Conservation (phyloP, 2,113 vertebrate species). For the Ctenodactylus gundi region DNA sequence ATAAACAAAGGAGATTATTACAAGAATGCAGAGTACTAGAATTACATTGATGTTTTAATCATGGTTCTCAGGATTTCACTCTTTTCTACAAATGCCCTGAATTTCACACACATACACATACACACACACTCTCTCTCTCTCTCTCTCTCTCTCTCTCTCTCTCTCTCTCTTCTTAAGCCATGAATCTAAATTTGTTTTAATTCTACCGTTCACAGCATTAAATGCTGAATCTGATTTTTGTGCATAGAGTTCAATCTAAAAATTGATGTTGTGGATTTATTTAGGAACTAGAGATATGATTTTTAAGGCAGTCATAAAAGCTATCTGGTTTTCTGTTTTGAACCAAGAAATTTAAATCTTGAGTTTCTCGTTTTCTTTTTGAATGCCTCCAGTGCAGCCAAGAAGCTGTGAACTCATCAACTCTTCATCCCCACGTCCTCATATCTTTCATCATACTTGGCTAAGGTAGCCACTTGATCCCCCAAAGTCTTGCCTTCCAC, state of each 20-base stretch:
- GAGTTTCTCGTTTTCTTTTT: background rate
- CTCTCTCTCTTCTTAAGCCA: no score
- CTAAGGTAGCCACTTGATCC: background rate
- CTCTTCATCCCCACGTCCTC: background rate
- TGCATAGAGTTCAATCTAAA: background rate
- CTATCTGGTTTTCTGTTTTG: background rate
- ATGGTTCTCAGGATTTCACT: background rate
- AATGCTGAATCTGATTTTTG: background rate
- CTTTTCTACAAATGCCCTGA: background rate
- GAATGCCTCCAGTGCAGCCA: background rate
- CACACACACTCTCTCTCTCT: no score
- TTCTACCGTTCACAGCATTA: background rate
- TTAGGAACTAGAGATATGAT: background rate
- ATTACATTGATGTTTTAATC: background rate
- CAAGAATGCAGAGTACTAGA: background rate
- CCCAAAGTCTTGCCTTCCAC: background rate
- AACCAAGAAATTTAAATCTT: constrained; percentile 14
- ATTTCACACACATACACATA: no score
- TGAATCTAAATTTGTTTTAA: background rate
- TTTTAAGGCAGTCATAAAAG: constrained; percentile 21
- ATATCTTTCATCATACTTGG: background rate
- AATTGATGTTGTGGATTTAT: background rate
- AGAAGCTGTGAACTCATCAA: background rate
- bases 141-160: no score
- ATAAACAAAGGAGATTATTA: background rate